Percentiles rank a stretch among this genome's conserved stretches.
Conservation (phyloP, 2,888 invertebrate species). For the Tinea semifulvella region DNA sequence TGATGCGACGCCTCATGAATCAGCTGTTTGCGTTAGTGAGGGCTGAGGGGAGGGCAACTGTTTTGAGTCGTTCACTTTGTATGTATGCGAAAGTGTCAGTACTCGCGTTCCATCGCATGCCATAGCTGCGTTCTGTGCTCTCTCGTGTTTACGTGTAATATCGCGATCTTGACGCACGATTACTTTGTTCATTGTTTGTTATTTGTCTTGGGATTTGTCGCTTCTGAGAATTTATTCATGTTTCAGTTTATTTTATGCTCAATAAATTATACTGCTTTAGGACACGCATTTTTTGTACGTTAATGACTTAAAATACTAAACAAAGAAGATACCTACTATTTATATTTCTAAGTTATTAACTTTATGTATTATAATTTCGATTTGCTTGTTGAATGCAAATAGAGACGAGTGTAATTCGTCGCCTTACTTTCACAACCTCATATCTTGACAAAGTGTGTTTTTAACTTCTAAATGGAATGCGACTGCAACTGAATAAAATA, state of each 20-base stretch:
- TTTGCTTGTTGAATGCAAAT: too few species aligned
- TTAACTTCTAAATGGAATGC: too few species aligned
- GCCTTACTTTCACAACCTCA: too few species aligned
- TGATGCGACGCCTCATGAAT: slow-evolving; percentile 8
- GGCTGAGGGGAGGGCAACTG: slow-evolving; percentile 1
- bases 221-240: background rate
- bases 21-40: slow-evolving; percentile 10
- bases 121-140: background rate
- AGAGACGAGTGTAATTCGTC: too few species aligned
- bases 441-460: too few species aligned
- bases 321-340: too few species aligned
- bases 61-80: slow-evolving; percentile 11
- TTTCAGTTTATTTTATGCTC: background rate
- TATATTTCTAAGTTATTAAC: too few species aligned
- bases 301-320: background rate
- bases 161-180: background rate
- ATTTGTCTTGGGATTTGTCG: background rate
- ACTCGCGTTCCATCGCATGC: background rate
- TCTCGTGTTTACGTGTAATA: background rate
- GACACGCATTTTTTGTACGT: background rate
- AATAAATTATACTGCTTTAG: background rate
- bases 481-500: too few species aligned
- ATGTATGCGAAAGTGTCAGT: slow-evolving; percentile 10
- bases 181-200: background rate
- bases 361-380: too few species aligned